Conservation (phyloP, 1,140 invertebrate species). For the Coptotermes formosanus region DNA sequence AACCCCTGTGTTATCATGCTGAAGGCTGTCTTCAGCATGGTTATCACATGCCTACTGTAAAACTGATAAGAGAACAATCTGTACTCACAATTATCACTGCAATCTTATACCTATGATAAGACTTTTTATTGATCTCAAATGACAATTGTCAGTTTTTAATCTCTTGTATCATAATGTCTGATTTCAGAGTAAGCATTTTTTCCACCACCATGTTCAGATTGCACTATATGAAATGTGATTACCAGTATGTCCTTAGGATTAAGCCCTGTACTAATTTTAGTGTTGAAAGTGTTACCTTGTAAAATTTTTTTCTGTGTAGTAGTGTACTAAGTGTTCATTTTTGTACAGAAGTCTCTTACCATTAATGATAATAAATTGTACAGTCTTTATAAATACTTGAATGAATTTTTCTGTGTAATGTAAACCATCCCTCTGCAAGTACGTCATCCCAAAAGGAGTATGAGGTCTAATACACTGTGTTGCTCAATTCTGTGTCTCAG, state of each 20-base stretch:
- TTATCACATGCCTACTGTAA: not conserved
- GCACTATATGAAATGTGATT: not conserved
- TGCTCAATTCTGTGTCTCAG: no score
- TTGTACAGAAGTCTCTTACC: slow-evolving; percentile 23
- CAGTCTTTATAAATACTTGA: slow-evolving; percentile 17
- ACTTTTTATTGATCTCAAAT: slow-evolving; percentile 20
- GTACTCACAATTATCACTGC: not conserved
- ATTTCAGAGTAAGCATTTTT: not conserved
- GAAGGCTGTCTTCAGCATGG: no score
- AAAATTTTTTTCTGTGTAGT: not conserved
- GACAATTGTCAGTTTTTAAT: slow-evolving; percentile 13
- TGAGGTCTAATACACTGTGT: no score
- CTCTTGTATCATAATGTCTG: not conserved
- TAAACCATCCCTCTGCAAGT: no score
- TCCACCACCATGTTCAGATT: not conserved
- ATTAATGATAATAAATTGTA: slow-evolving; percentile 25
- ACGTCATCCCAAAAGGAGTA: no score
- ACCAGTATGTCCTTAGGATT: not conserved
- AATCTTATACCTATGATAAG: not conserved
- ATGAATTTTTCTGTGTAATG: not conserved
- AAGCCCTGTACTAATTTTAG: not conserved
- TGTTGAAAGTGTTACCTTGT: not conserved
- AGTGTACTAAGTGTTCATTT: slow-evolving; percentile 20
- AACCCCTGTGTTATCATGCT: not conserved
- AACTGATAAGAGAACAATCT: not conserved